Evolutionary conservation across 2,113 vertebrate genomes (phyloP).

Genomic region (Elephas maximus): DNA sequence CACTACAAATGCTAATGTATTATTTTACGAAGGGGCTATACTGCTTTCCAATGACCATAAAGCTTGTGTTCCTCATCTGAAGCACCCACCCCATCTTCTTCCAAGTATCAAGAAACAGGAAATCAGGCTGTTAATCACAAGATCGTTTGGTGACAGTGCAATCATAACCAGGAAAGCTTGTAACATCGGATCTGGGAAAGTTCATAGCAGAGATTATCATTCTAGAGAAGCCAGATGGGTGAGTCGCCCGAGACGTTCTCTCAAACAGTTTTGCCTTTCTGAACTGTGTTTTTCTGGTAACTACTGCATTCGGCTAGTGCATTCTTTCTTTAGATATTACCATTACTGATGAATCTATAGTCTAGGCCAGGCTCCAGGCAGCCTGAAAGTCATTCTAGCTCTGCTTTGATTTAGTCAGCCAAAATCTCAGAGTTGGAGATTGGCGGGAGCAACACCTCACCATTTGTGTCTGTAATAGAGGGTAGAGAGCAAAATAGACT

Average conservation of each 20-base stretch:
- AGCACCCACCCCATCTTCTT: background rate
- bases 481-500: background rate
- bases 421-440: background rate
- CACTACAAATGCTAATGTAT: background rate
- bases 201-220: slow-evolving; percentile 2
- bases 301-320: background rate
- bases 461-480: background rate
- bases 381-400: background rate
- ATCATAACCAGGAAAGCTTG: slow-evolving; percentile 46
- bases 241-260: background rate
- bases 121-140: background rate
- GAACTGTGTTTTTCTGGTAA: background rate
- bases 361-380: background rate
- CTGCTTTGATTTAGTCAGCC: slow-evolving; percentile 31
- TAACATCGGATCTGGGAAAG: slow-evolving; percentile 7
- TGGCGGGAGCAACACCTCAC: background rate
- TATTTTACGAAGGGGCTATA: slow-evolving; percentile 1
- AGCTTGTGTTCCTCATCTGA: background rate
- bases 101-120: background rate
- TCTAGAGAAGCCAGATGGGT: background rate
- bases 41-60: slow-evolving; percentile 19
- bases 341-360: background rate
- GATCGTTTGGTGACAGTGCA: background rate
- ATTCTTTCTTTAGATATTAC: slow-evolving; percentile 25
- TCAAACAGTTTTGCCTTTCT: background rate